phyloP scores from a whole-genome alignment of 2,797 vertebrate genomes.

The Micromesistius poutassou region DNA sequence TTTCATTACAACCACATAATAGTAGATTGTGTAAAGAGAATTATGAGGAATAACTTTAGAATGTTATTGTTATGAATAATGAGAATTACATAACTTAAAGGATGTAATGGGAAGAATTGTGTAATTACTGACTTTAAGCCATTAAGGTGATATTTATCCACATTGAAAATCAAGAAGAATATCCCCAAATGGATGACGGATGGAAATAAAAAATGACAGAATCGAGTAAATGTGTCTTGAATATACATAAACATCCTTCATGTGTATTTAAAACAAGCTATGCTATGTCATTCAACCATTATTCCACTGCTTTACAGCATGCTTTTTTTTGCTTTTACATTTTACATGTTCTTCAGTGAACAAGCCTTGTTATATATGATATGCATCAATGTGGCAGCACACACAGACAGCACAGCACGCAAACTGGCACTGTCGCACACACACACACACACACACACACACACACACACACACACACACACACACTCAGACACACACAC shows the following conservation, averaged over 20 bases:
- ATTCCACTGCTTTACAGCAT: not conserved
- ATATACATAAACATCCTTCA: not conserved
- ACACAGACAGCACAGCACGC: conserved; percentile 8
- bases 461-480: conserved; percentile 9
- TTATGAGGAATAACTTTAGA: not conserved
- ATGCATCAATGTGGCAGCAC: conserved; percentile 3
- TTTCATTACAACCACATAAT: not conserved
- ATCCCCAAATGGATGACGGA: not conserved
- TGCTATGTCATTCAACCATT: not conserved
- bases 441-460: conserved; percentile 6
- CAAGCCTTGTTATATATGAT: conserved; percentile 20
- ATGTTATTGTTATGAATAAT: not conserved
- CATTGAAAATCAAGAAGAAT: not conserved
- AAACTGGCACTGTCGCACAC: not conserved
- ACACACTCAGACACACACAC: conserved; percentile 12
- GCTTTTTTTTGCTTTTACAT: not conserved
- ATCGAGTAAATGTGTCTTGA: no score
- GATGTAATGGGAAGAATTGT: not conserved
- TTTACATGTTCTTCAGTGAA: conserved; percentile 16
- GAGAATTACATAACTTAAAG: not conserved
- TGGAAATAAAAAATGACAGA: no score
- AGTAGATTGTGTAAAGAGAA: not conserved
- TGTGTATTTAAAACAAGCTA: not conserved
- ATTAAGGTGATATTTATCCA: not conserved
- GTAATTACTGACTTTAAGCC: not conserved